Conservation (phyloP, 2,113 vertebrate genomes). For the Perca schrenkii region DNA sequence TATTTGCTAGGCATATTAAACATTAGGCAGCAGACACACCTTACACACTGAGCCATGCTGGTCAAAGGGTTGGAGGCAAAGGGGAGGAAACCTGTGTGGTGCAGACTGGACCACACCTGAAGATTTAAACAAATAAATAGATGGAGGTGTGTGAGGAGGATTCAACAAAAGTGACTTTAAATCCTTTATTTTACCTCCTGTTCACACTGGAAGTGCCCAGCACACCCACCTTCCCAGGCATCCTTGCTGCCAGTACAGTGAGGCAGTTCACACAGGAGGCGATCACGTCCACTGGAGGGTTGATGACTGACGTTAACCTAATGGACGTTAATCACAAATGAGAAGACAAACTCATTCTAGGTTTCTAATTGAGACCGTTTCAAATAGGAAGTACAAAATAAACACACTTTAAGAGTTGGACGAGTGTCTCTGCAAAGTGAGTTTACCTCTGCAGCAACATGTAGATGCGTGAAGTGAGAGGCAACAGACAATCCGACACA, state of each 20-base stretch:
- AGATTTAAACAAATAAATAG: not conserved
- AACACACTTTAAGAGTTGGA: not conserved
- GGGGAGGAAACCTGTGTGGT: constrained; percentile 95
- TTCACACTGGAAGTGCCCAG: not conserved
- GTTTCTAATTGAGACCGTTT: not conserved
- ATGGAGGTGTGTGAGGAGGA: not conserved
- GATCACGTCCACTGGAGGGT: constrained; percentile 95
- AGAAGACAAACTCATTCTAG: not conserved
- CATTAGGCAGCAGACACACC: constrained; percentile 76
- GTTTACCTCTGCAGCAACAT: constrained; percentile 95
- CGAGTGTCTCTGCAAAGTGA: not conserved
- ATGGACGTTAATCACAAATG: constrained; percentile 14
- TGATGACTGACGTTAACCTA: constrained; percentile 94
- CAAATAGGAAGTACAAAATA: not conserved
- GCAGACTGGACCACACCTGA: constrained; percentile 97
- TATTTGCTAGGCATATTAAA: not conserved
- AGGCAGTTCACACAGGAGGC: constrained; percentile 97
- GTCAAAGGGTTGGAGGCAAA: constrained; percentile 91
- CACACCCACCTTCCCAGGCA: constrained; percentile 92
- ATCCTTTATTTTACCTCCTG: not conserved
- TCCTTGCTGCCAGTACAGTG: constrained; percentile 92
- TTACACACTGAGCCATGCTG: constrained; percentile 91
- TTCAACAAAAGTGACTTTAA: not conserved
- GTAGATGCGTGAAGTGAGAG: constrained; percentile 97
- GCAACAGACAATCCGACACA: constrained; percentile 94